These are phyloP conservation scores for Alca torda DNA, from an alignment of 2,797 vertebrate genomes.

Conservation along the genomic window DNA sequence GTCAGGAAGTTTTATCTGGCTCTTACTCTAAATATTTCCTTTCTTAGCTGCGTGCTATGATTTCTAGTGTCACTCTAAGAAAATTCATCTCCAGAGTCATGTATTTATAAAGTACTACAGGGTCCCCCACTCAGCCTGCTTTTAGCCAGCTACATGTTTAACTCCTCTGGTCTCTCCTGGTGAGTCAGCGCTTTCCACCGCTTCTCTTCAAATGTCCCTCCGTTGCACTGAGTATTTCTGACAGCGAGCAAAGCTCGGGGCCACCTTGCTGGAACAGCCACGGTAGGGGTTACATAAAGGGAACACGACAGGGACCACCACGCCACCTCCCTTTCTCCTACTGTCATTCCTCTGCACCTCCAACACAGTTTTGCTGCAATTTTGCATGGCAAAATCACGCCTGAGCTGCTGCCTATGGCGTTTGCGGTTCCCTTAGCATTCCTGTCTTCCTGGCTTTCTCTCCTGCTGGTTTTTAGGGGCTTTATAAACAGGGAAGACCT, in stretches of 20 bases:
- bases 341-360: not conserved
- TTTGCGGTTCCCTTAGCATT: not conserved
- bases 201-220: not conserved
- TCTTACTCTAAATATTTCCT: constrained; percentile 22
- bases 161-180: not conserved
- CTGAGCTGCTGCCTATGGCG: not conserved
- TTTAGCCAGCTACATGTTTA: constrained; percentile 16
- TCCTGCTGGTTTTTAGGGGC: not conserved
- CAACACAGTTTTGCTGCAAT: not conserved
- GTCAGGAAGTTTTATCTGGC: constrained; percentile 35
- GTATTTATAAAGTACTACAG: constrained; percentile 46
- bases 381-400: not conserved
- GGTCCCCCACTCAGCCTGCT: constrained; percentile 51
- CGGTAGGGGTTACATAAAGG: not conserved
- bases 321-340: not conserved
- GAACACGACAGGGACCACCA: not conserved
- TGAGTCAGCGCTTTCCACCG: constrained; percentile 1
- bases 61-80: constrained; percentile 31
- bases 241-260: not conserved
- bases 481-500: not conserved
- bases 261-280: not conserved
- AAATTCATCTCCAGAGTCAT: constrained; percentile 36
- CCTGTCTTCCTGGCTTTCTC: not conserved
- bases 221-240: not conserved
- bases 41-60: constrained; percentile 9